Conservation (phyloP, 2,113 vertebrate genomes). For the Pyxicephalus adspersus region DNA sequence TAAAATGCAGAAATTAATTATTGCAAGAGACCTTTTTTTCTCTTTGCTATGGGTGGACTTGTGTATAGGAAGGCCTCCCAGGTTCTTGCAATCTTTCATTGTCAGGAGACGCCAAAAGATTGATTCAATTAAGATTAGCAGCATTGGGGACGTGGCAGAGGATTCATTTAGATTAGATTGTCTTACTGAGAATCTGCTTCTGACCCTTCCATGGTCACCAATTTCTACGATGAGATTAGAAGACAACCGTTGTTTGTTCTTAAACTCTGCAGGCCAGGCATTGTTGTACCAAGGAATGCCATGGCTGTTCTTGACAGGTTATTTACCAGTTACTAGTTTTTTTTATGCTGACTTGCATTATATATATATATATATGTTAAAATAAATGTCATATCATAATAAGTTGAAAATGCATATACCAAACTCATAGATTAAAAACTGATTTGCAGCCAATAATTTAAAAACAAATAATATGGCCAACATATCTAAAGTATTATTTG, state of each 20-base stretch:
- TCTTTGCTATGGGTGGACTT: constrained; percentile 73
- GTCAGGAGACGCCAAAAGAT: constrained; percentile 92
- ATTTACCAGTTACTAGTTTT: no score
- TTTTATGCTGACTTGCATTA: no score
- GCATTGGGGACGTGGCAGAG: constrained; percentile 80
- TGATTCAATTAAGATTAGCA: constrained; percentile 99
- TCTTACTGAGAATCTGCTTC: constrained; percentile 73
- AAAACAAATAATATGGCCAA: no score
- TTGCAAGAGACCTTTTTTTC: constrained; percentile 74
- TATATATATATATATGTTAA: no score
- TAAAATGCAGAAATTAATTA: constrained; percentile 89
- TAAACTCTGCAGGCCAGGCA: constrained; percentile 28
- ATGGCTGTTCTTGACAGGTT: constrained; percentile 26
- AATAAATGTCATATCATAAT: no score
- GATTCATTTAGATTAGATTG: constrained; percentile 87
- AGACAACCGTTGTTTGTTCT: constrained; percentile 41
- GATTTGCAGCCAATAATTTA: no score
- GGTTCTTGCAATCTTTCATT: constrained; percentile 96
- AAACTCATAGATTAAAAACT: no score
- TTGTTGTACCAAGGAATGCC: constrained; percentile 22
- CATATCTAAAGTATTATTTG: no score
- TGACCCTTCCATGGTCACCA: constrained; percentile 62
- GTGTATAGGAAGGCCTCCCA: constrained; percentile 87
- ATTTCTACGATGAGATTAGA: constrained; percentile 56
- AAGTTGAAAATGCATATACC: no score